Evolutionary conservation across 2,797 vertebrate genomes (phyloP).

Genomic region (Allobates femoralis): DNA sequence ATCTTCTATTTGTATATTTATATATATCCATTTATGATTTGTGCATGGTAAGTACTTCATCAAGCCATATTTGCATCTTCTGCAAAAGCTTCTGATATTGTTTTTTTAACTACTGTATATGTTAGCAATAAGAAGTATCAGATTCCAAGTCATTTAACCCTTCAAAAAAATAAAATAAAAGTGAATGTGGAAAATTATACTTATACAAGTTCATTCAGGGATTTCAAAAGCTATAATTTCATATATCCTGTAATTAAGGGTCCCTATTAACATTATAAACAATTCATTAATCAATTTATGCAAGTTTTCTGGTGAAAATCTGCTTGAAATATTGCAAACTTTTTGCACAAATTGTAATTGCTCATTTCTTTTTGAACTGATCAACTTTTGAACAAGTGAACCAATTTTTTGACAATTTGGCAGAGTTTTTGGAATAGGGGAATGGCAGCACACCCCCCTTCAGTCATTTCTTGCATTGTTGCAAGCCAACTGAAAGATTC

Average conservation of each 20-base stretch:
- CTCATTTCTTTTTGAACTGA: too few relatives aligned
- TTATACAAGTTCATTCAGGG: not conserved
- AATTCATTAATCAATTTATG: too few relatives aligned
- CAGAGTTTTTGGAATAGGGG: too few relatives aligned
- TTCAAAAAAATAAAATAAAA: not conserved
- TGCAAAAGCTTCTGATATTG: not conserved
- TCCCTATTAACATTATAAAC: not conserved
- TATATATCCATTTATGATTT: not conserved
- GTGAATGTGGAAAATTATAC: not conserved
- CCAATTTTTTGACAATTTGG: too few relatives aligned
- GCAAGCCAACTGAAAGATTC: too few relatives aligned
- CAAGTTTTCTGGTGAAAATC: too few relatives aligned
- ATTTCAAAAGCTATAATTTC: not conserved
- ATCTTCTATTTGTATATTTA: constrained; percentile 10
- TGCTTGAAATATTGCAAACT: too few relatives aligned
- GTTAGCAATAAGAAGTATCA: not conserved
- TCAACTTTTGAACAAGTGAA: too few relatives aligned
- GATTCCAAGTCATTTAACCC: not conserved
- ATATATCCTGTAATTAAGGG: not conserved
- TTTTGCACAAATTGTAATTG: too few relatives aligned
- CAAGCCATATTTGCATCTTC: not conserved
- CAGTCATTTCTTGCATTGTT: too few relatives aligned
- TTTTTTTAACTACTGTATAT: not conserved
- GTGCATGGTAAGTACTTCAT: not conserved
- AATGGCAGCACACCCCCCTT: too few relatives aligned